Base-by-base conservation (phyloP, 2,113 vertebrate genomes). In the Apteryx mantelli region DNA sequence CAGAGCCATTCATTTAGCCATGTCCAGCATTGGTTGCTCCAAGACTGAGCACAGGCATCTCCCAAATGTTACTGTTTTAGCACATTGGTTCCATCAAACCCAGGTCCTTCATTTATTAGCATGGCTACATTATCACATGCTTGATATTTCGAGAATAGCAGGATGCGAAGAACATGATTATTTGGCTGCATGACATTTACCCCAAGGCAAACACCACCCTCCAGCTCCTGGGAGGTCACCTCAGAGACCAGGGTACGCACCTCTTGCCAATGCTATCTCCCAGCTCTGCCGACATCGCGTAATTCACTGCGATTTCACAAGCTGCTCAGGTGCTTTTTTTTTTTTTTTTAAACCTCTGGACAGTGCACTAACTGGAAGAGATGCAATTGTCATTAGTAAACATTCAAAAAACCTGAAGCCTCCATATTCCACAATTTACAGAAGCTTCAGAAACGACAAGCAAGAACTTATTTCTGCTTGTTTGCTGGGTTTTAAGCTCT, bases 1-100 rank as follows among this genome's bases (percentile, higher is more conserved):
- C 17, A 52, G 55, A 71, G 40, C 46, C 52, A 34, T 40, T 91
- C 7, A 0, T 50, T 75, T 71, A 50, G 60, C 30, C 26, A 26
- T 1, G 2, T 21, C 2, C 73, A 75, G 60, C 56, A 38, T 0
- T 7, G 26, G 83, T 28, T 9, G 1, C 26, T 50, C 36, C 50
- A 86, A 60, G 40, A 44, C 21, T 74, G 34, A n/a, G 32, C 88
- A 40, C 2, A 38, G 13, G 16, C 7, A n/a, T 9, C 58, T 83
- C 40, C 63, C 34, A 79, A 88, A 26, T 2, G 1, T 5, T 66
- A 63, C 34, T 77, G 40, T 2, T 34, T n/a, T 40, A 76, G 52
- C 16, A 48, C 16, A 9, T 3, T 9, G 40, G 1, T 53, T 82
- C 52, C 65, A 42, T 3, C 0, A 0, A 26, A 44, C 3, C 9